These are phyloP conservation scores for Drosophila athabasca DNA, from an alignment of 1,140 invertebrate genomes.

Conservation along the genomic window DNA sequence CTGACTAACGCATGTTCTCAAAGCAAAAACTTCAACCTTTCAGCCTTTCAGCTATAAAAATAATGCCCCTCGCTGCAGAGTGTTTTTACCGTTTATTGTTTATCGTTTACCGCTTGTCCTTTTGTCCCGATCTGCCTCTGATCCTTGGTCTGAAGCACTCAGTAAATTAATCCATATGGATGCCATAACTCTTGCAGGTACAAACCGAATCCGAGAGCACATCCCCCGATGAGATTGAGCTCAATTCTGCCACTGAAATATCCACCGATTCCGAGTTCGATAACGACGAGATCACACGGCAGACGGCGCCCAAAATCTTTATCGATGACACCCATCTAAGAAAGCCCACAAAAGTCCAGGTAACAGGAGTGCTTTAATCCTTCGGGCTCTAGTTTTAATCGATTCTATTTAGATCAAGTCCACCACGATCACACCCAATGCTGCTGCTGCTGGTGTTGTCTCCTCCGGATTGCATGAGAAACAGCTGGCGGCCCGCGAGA, in stretches of 20 bases:
- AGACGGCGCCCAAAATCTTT: slow-evolving; percentile 86
- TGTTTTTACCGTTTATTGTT: slow-evolving; percentile 42
- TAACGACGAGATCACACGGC: slow-evolving; percentile 89
- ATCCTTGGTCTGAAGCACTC: neutral
- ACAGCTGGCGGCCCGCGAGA: slow-evolving; percentile 58
- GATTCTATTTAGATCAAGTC: slow-evolving; percentile 64
- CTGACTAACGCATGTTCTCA: slow-evolving; percentile 68
- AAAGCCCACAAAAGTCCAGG: slow-evolving; percentile 86
- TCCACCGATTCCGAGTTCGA: slow-evolving; percentile 96
- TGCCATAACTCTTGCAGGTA: slow-evolving; percentile 64
- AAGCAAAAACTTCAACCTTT: neutral
- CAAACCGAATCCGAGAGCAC: slow-evolving; percentile 90
- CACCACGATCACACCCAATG: slow-evolving; percentile 61
- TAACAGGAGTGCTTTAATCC: slow-evolving; percentile 62
- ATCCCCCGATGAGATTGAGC: slow-evolving; percentile 88
- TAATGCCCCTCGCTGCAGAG: slow-evolving; percentile 10
- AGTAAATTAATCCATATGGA: slow-evolving; percentile 8
- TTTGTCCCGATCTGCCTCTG: slow-evolving; percentile 6
- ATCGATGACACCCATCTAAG: slow-evolving; percentile 85
- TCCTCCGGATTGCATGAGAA: slow-evolving; percentile 59
- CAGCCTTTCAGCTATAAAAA: slow-evolving; percentile 28
- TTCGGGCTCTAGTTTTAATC: neutral
- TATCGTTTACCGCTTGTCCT: slow-evolving; percentile 37
- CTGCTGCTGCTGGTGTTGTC: slow-evolving; percentile 38
- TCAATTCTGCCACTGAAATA: slow-evolving; percentile 94